These are phyloP conservation scores for Anadara kagoshimensis DNA, from an alignment of 1,140 invertebrate species.

Conservation along the genomic window DNA sequence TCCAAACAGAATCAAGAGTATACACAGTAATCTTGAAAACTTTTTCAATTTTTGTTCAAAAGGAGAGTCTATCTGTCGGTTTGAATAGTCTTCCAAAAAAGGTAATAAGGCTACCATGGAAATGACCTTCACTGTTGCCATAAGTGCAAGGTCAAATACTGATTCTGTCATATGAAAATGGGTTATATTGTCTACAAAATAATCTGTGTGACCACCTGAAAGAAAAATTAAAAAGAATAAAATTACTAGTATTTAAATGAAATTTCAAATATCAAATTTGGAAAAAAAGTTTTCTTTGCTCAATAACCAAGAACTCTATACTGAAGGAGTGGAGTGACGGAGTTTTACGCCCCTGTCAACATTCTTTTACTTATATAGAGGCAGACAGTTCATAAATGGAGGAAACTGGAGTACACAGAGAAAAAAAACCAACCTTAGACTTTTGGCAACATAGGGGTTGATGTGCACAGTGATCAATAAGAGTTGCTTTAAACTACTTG, in stretches of 20 bases:
- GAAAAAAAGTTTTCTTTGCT: neutral
- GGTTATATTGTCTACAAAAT: slow-evolving; percentile 66
- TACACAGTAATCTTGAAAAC: slow-evolving; percentile 40
- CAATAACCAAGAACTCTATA: neutral
- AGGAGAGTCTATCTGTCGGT: slow-evolving; percentile 50
- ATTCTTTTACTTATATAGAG: too few species aligned
- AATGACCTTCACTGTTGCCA: slow-evolving; percentile 55
- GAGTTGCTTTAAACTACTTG: too few species aligned
- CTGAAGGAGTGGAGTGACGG: neutral
- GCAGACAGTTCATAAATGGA: too few species aligned
- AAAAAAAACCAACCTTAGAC: too few species aligned
- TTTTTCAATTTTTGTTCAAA: slow-evolving; percentile 32
- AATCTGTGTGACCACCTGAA: slow-evolving; percentile 64
- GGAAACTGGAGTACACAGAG: too few species aligned
- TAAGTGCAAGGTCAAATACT: slow-evolving; percentile 67
- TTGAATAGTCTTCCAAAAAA: slow-evolving; percentile 50
- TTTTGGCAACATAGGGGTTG: too few species aligned
- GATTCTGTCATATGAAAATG: slow-evolving; percentile 61
- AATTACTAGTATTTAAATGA: slow-evolving; percentile 7
- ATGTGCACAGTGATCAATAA: too few species aligned
- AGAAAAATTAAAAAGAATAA: slow-evolving; percentile 27
- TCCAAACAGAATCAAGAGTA: slow-evolving; percentile 38
- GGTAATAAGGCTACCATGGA: slow-evolving; percentile 43
- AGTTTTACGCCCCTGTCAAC: too few species aligned
- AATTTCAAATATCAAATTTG: neutral